Conservation (phyloP, 2,888 invertebrate species). For the Erebia palarica region DNA sequence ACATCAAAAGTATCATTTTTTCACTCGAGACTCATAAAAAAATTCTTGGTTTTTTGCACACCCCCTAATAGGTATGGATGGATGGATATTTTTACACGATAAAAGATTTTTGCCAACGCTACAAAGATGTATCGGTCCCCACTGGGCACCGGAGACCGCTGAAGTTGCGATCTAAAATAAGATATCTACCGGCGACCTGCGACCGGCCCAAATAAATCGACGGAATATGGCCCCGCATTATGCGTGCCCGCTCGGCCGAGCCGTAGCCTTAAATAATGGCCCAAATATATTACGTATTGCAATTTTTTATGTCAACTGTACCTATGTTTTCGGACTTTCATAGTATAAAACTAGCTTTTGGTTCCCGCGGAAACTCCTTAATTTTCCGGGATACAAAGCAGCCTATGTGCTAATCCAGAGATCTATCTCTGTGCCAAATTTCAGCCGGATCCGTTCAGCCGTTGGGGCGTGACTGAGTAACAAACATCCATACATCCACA, state of each 20-base stretch:
- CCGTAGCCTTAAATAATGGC: conserved; percentile 13
- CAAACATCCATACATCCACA: too few relatives aligned
- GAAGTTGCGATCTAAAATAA: conserved; percentile 66
- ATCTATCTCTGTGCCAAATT: too few relatives aligned
- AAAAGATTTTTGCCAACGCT: conserved; percentile 48
- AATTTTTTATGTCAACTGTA: conserved; percentile 9
- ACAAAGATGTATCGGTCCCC: conserved; percentile 49
- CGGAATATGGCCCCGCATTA: conserved; percentile 54
- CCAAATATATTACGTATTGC: conserved; percentile 8
- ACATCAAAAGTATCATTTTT: too few relatives aligned
- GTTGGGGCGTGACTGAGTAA: too few relatives aligned
- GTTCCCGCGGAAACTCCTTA: too few relatives aligned
- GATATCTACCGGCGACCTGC: conserved; percentile 64
- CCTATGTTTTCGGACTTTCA: not conserved
- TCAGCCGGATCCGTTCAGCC: too few relatives aligned
- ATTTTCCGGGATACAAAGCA: too few relatives aligned
- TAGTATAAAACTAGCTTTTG: not conserved
- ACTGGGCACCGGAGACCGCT: conserved; percentile 63
- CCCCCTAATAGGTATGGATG: too few relatives aligned
- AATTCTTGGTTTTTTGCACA: too few relatives aligned
- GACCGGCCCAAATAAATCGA: conserved; percentile 57
- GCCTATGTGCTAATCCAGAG: too few relatives aligned
- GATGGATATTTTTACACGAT: not conserved
- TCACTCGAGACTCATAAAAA: too few relatives aligned
- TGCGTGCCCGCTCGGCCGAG: conserved; percentile 40